Base-by-base conservation (phyloP, 2,113 vertebrate species). In the Tachuris rubrigastra region DNA sequence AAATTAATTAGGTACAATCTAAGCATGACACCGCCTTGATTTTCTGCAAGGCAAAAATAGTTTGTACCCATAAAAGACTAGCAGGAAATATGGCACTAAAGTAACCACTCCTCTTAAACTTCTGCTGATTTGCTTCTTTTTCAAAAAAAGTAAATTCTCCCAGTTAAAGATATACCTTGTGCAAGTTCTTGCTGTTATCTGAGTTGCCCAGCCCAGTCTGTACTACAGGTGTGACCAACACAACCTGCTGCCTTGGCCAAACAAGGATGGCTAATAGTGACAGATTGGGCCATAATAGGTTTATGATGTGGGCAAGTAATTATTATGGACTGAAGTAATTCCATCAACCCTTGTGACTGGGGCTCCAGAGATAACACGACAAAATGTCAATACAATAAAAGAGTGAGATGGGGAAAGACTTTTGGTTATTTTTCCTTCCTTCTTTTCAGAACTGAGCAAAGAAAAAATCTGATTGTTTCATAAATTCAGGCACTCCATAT, bases 211-310 rank as follows among this genome's bases (percentile, higher is more conserved):
- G 7, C 91, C 89, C 86, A 81, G 65, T 4, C 47, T 71, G 55
- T 55, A 4, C 31, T 46, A 20, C 37, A 74, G 72, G 39, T 77
- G 59, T 50, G 65, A 80, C 72, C 72, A 46, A 28, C 33, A 22
- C 55, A 80, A 63, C 66, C 88, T 62, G 41, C 82, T 93, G 88
- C 79, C 83, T 67, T 93, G 89, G 73, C 76, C 86, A 87, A 94
- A 92, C 68, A 92, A 37, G 15, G 19, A 4, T 67, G 56, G 52
- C 33, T 87, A 74, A 30, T 55, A 75, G 46, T 6, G 76, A 35
- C 80, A 74, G 56, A 27, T 25, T 42, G 42, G 18, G 55, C 4
- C 12, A 31, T 50, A 58, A n/a, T 35, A 33, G n/a, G 53, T 90
- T 90, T 93, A 90, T 53, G 60, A 66, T 47, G 44, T 63, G 59